A percentile compares a stretch with the other conserved stretches of the same genome.
Conservation (phyloP, 2,888 invertebrate species). For the Rhodophaea formosa region DNA sequence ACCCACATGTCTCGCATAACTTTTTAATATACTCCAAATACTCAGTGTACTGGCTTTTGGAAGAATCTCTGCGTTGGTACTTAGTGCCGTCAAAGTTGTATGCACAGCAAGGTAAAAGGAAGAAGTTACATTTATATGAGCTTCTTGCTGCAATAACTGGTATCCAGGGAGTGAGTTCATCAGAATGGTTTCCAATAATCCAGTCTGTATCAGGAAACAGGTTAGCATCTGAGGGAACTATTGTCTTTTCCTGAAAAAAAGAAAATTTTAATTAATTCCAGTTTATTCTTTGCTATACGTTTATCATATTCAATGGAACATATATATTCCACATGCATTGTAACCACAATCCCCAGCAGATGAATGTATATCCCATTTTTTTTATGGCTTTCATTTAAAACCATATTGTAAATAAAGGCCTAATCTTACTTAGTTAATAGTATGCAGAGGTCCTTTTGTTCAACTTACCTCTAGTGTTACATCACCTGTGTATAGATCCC, state of each 20-base stretch:
- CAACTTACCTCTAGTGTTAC: slow-evolving; percentile 85
- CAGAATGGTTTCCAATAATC: slow-evolving; percentile 99
- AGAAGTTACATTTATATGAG: slow-evolving; percentile 88
- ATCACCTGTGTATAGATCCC: slow-evolving; percentile 87
- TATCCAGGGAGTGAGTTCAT: slow-evolving; percentile 99
- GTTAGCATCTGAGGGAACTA: slow-evolving; percentile 85
- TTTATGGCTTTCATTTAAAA: too few species aligned
- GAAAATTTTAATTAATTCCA: too few species aligned
- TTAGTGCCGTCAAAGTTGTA: slow-evolving; percentile 94
- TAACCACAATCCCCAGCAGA: too few species aligned
- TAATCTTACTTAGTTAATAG: too few species aligned
- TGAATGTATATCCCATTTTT: too few species aligned
- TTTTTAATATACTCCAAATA: slow-evolving; percentile 84
- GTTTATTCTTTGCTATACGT: too few species aligned
- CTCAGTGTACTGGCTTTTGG: slow-evolving; percentile 88
- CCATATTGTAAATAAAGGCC: too few species aligned
- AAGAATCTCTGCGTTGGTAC: slow-evolving; percentile 86
- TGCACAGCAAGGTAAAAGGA: slow-evolving; percentile 96
- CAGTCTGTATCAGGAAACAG: slow-evolving; percentile 90
- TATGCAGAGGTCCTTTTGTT: too few species aligned
- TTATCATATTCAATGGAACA: too few species aligned
- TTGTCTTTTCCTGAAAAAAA: slow-evolving; percentile 81
- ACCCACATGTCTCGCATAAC: slow-evolving; percentile 86
- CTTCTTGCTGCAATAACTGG: slow-evolving; percentile 93
- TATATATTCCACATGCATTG: too few species aligned